Percentiles rank a stretch among this genome's conserved stretches.
phyloP scores from a whole-genome alignment of 2,797 vertebrate species.

The Acestrorhynchus altus region DNA sequence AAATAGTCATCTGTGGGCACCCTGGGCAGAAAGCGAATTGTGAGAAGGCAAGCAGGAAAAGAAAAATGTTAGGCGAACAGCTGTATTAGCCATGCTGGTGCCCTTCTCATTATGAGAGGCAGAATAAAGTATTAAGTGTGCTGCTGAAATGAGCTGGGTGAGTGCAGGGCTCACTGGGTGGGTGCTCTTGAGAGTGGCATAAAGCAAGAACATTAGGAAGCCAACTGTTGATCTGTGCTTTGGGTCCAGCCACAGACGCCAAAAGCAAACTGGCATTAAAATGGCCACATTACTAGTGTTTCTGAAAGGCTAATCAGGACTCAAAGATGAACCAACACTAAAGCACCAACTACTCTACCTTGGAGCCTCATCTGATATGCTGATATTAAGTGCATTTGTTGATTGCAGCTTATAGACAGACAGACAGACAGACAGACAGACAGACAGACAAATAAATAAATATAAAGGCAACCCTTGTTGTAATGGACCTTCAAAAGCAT shows the following conservation, averaged over 20 bases:
- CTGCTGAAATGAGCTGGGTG: constrained; percentile 13
- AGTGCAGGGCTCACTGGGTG: background rate
- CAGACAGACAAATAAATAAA: too few species aligned
- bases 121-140: constrained; percentile 12
- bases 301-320: background rate
- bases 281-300: background rate
- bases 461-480: too few species aligned
- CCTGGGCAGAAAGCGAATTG: constrained; percentile 32
- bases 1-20: constrained; percentile 33
- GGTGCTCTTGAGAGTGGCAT: constrained; percentile 4
- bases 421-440: too few species aligned
- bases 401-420: too few species aligned
- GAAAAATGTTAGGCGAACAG: constrained; percentile 17
- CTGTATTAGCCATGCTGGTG: background rate
- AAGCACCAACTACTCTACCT: too few species aligned
- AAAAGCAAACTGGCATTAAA: background rate
- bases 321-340: too few species aligned
- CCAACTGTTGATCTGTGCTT: constrained; percentile 28
- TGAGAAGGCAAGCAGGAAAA: constrained; percentile 6
- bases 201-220: constrained; percentile 25
- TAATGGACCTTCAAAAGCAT: too few species aligned
- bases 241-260: background rate
- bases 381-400: too few species aligned
- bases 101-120: constrained; percentile 12
- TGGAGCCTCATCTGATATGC: too few species aligned